phyloP scores from a whole-genome alignment of 1,140 invertebrate genomes.

The Danaus plexippus region DNA sequence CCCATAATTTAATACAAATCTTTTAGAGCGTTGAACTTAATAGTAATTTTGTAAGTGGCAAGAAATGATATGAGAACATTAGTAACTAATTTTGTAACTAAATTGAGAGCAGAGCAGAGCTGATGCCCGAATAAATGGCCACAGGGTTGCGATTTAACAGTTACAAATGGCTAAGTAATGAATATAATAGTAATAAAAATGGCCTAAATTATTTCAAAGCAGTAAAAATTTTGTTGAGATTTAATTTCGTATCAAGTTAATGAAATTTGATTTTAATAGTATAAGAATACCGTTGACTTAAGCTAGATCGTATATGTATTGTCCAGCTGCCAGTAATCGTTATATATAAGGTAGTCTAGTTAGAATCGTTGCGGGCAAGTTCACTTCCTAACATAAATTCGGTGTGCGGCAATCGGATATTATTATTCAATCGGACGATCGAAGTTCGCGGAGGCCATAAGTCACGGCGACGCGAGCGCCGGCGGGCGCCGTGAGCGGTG shows the following conservation, averaged over 20 bases:
- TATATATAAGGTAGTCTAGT: slow-evolving; percentile 19
- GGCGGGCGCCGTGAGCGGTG: slow-evolving; percentile 61
- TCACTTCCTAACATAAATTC: slow-evolving; percentile 69
- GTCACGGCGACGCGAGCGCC: slow-evolving; percentile 65
- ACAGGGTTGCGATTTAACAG: slow-evolving; percentile 13
- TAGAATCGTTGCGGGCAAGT: slow-evolving; percentile 51
- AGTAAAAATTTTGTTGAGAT: no score
- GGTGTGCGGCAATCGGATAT: slow-evolving; percentile 67
- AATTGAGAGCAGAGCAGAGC: slow-evolving; percentile 33
- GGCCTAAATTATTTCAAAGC: no score
- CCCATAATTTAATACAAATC: slow-evolving; percentile 64
- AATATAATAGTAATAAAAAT: no score
- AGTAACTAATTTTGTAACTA: slow-evolving; percentile 40
- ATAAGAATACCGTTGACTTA: no score
- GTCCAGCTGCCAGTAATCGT: no score
- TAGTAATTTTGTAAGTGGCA: slow-evolving; percentile 55
- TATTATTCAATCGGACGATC: slow-evolving; percentile 69
- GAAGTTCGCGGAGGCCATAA: slow-evolving; percentile 65
- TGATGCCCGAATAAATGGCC: no score
- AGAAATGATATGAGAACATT: slow-evolving; percentile 50
- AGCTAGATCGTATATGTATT: no score
- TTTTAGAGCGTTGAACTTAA: slow-evolving; percentile 60
- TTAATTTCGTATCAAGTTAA: no score
- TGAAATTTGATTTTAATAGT: no score
- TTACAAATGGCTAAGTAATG: no score